These are phyloP conservation scores for Physocephala rufipes DNA, from an alignment of 2,888 invertebrate species.

Conservation along the genomic window DNA sequence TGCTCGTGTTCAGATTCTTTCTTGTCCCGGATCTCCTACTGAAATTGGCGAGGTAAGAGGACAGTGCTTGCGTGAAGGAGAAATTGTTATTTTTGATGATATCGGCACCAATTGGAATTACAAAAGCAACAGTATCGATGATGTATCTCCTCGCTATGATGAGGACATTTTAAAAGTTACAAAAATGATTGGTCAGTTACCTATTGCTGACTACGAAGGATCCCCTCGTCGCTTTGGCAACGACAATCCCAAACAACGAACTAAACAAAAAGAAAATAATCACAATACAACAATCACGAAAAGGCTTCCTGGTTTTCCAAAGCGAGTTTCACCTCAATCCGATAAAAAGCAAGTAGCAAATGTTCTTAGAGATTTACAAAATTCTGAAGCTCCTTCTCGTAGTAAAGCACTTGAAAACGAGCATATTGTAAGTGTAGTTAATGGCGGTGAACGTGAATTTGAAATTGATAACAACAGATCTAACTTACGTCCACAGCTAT, in stretches of 20 bases:
- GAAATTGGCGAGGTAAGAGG: slow-evolving; percentile 61
- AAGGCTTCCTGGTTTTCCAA: slow-evolving; percentile 84
- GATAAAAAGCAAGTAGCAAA: slow-evolving; percentile 32
- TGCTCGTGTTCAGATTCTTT: slow-evolving; percentile 48
- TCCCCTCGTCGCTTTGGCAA: slow-evolving; percentile 86
- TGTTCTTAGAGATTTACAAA: slow-evolving; percentile 38
- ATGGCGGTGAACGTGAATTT: slow-evolving; percentile 43
- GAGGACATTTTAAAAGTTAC: slow-evolving; percentile 64
- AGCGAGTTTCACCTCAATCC: slow-evolving; percentile 65
- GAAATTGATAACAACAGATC: slow-evolving; percentile 46
- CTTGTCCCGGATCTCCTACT: slow-evolving; percentile 64
- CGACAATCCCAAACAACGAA: slow-evolving; percentile 28
- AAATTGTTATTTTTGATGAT: slow-evolving; percentile 85
- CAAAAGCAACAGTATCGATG: slow-evolving; percentile 51
- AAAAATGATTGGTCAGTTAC: slow-evolving; percentile 67
- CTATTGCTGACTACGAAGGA: slow-evolving; percentile 93
- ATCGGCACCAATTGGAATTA: slow-evolving; percentile 63
- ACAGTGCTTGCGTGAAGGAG: slow-evolving; percentile 74
- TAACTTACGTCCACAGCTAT: slow-evolving; percentile 29
- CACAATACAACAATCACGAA: slow-evolving; percentile 68
- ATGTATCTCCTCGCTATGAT: slow-evolving; percentile 44
- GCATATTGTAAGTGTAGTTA: too few species aligned
- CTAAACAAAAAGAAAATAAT: slow-evolving; percentile 60
- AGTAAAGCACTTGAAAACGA: slow-evolving; percentile 1
- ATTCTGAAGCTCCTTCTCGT: slow-evolving; percentile 6